Evolutionary conservation across 2,113 vertebrate species (phyloP).

Genomic region (Odontophorus gujanensis): DNA sequence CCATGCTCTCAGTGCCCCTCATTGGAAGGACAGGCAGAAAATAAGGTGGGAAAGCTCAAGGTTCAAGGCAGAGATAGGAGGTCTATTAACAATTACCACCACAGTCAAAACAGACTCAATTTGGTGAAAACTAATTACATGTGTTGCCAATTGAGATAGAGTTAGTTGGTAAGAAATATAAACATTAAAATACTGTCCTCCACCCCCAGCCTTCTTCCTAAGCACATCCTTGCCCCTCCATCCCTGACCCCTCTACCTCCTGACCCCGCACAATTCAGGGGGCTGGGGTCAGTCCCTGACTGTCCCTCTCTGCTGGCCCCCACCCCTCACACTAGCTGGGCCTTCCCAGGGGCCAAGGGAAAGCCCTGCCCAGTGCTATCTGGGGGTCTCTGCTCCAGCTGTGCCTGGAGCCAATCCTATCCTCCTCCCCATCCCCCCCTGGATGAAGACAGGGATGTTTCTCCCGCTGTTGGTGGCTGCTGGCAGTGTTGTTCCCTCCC

Average conservation of each 20-base stretch:
- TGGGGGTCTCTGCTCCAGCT: too few relatives aligned
- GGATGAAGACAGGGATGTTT: neutral
- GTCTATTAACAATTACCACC: neutral
- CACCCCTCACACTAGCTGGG: neutral
- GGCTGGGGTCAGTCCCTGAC: rapidly evolving
- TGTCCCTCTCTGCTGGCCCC: neutral
- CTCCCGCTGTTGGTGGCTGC: neutral
- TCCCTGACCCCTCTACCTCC: neutral
- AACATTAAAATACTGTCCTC: neutral
- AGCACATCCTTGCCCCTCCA: neutral
- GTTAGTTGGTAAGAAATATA: neutral
- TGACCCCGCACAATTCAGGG: rapidly evolving
- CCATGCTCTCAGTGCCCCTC: neutral
- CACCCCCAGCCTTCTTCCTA: neutral
- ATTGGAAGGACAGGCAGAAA: neutral
- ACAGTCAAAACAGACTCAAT: neutral
- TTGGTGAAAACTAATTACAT: neutral
- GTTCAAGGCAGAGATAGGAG: neutral
- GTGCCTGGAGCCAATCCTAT: too few relatives aligned
- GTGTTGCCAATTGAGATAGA: neutral
- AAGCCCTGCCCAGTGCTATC: too few relatives aligned
- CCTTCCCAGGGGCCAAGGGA: neutral
- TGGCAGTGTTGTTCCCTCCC: neutral
- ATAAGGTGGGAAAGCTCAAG: neutral
- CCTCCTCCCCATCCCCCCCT: too few relatives aligned